Percentiles rank a stretch among this genome's conserved stretches.
phyloP scores from a whole-genome alignment of 1,140 invertebrate genomes.

The Riptortus pedestris region DNA sequence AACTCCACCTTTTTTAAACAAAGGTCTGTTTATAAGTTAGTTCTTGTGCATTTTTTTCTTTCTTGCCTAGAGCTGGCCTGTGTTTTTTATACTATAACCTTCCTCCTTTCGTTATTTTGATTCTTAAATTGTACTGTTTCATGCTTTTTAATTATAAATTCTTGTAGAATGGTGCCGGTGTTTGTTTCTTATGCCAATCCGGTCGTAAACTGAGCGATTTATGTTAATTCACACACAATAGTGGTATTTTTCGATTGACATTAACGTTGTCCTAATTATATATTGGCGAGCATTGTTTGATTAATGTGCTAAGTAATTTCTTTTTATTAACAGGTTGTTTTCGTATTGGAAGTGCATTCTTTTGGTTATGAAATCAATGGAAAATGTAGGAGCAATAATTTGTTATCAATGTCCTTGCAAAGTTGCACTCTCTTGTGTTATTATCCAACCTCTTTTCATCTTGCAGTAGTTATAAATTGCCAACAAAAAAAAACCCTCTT shows the following conservation, averaged over 20 bases:
- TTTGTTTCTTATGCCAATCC: neutral
- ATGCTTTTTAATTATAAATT: neutral
- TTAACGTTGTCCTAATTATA: neutral
- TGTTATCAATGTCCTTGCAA: neutral
- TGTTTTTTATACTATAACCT: neutral
- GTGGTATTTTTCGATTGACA: neutral
- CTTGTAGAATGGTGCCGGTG: neutral
- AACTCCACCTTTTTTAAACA: neutral
- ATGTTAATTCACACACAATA: neutral
- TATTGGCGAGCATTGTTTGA: neutral
- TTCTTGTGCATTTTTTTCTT: neutral
- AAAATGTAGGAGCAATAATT: too few relatives aligned
- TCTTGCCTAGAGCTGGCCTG: neutral
- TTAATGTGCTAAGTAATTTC: neutral
- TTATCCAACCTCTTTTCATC: neutral
- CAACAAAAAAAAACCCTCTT: neutral
- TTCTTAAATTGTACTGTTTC: neutral
- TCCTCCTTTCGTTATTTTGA: neutral
- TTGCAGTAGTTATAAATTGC: neutral
- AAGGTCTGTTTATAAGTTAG: neutral
- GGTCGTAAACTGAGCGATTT: neutral
- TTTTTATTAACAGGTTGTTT: neutral
- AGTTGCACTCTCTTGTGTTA: neutral
- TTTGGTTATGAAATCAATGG: too few relatives aligned
- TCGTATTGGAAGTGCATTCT: too few relatives aligned